Evolutionary conservation across 2,797 vertebrate species (phyloP), one percentile per base, ranked within the genome.

Genomic region (Helostoma temminkii): DNA sequence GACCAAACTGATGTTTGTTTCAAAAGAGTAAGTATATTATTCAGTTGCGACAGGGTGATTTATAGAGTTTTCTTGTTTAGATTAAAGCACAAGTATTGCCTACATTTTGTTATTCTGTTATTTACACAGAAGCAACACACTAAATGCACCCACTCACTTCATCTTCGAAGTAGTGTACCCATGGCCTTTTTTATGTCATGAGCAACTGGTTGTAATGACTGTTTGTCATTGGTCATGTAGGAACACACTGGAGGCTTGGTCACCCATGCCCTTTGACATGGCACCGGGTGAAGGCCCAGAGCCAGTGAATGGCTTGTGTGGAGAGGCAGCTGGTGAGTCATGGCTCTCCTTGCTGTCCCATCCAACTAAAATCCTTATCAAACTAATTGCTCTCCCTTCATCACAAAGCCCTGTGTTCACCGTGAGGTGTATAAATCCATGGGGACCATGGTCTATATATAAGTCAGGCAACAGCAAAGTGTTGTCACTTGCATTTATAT

Each of bases 1-100:
- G 85, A 94, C 93, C 83, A 94, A 93, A 78, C 83, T 95, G 78
- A 53, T 95, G 65, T 93, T 95, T 67, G 89, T 95, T 28, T 89
- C 93, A n/a, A 92, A 91, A 70, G 92, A 94, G 94, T 95, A 89
- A 94, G 94, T 94, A 67, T 69, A 24, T 53, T 16, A 2, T 30
- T 70, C 9, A 25, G 22, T 74, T 66, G 67, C 24, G 86, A 43
- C 18, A 52, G n/a, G 8, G 22, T 25, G 10, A 14, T 65, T 54
- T 21, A 18, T 10, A 36, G 28, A n/a, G 21, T 39, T 0, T 37
- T 9, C 14, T 39, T 63, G 41, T 65, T 43, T 47, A 11, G 42
- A 57, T 49, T 49, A n/a, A 57, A 32, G 50, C 9, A 5, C 16
- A 43, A 15, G 0, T 0, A 0, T 28, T 48, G 16, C n/a, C 36